Evolutionary conservation across 2,113 vertebrate genomes (phyloP).

Genomic region (Myotis davidii): DNA sequence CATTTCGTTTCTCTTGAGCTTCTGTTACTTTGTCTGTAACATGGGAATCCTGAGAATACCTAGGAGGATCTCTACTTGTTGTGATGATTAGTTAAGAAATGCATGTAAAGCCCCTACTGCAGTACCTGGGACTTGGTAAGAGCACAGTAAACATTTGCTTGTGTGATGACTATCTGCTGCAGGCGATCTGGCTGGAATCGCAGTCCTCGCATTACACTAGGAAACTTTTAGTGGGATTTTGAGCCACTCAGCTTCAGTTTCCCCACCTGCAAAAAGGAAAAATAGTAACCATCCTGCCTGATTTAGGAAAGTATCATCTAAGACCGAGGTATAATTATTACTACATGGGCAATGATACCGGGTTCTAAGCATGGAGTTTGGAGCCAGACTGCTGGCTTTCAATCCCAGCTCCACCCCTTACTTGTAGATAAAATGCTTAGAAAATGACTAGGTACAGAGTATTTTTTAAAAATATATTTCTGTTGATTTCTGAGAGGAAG

Average conservation of each 20-base stretch:
- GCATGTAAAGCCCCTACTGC: background rate
- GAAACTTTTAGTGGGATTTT: background rate
- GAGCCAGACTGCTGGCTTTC: background rate
- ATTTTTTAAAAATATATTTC: background rate
- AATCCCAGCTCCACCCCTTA: background rate
- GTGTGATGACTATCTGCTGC: background rate
- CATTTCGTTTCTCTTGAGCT: background rate
- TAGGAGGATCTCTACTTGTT: background rate
- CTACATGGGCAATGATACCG: background rate
- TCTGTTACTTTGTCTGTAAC: background rate
- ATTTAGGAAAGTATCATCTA: background rate
- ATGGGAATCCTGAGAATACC: background rate
- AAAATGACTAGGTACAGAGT: background rate
- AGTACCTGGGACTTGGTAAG: background rate
- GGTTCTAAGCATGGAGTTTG: background rate
- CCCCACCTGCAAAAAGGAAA: constrained; percentile 17
- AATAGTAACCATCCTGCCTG: background rate
- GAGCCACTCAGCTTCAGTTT: background rate
- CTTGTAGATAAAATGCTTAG: background rate
- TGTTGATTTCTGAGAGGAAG: no score
- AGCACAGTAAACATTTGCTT: background rate
- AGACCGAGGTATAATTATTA: background rate
- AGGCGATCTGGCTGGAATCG: background rate
- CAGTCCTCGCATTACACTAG: background rate
- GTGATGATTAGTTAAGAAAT: background rate